Evolutionary conservation across 2,797 vertebrate genomes (phyloP).

Genomic region (Siniperca obscura): DNA sequence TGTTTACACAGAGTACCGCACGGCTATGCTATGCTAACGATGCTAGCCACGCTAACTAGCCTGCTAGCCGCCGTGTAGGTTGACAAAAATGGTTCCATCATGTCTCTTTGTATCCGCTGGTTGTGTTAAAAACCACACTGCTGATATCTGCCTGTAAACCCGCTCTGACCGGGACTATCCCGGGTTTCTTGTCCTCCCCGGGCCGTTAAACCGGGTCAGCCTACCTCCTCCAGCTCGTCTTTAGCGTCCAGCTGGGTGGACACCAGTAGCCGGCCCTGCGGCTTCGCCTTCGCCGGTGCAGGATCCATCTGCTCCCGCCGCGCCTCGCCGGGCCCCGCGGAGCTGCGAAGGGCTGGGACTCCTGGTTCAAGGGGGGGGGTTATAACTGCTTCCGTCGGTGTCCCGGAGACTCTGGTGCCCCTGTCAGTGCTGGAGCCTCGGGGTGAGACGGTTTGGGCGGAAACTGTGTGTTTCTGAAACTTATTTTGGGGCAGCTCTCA

Average conservation of each 20-base stretch:
- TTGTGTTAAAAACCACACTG: background rate
- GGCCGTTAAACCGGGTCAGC: conserved; percentile 10
- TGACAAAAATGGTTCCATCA: conserved; percentile 48
- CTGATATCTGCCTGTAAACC: background rate
- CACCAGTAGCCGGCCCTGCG: conserved; percentile 89
- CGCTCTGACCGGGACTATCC: background rate
- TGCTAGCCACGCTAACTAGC: conserved; percentile 63
- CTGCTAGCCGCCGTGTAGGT: conserved; percentile 31
- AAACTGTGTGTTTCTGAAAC: conserved; percentile 66
- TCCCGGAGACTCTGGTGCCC: conserved; percentile 29
- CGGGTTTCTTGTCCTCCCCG: no score
- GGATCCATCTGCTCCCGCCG: conserved; percentile 87
- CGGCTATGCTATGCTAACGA: conserved; percentile 1
- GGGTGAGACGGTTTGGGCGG: conserved; percentile 1
- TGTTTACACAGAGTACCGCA: rapidly evolving
- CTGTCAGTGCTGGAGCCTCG: conserved; percentile 38
- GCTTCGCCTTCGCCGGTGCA: conserved; percentile 85
- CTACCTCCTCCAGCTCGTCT: conserved; percentile 96
- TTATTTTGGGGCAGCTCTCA: conserved; percentile 57
- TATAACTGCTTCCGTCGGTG: conserved; percentile 35
- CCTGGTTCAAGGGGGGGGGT: conserved; percentile 36
- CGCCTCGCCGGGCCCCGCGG: conserved; percentile 75
- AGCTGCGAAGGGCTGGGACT: conserved; percentile 61
- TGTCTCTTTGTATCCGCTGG: conserved; percentile 66
- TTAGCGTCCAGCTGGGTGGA: conserved; percentile 94